These are phyloP conservation scores for Galeopterus variegatus DNA, from an alignment of 2,113 vertebrate species.

Conservation along the genomic window DNA sequence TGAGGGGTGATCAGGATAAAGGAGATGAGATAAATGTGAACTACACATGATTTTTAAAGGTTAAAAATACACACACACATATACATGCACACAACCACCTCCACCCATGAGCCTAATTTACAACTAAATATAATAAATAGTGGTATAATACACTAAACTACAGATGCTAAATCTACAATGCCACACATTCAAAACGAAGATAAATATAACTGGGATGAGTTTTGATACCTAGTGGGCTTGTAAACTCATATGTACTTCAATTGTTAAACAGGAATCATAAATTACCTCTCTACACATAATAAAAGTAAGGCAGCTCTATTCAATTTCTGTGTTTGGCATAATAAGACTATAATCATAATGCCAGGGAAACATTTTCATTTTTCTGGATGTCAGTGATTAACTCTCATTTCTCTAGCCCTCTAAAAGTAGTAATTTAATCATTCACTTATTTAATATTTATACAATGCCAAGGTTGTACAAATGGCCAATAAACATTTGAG, in stretches of 20 bases:
- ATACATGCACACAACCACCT: background rate
- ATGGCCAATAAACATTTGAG: slow-evolving; percentile 42
- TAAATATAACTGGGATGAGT: background rate
- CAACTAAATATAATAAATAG: background rate
- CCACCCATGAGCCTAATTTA: background rate
- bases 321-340: slow-evolving; percentile 47
- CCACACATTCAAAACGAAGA: background rate
- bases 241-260: background rate
- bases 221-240: background rate
- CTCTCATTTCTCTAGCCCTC: slow-evolving; percentile 44
- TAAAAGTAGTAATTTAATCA: slow-evolving; percentile 67
- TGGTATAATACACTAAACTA: background rate
- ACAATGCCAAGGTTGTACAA: slow-evolving; percentile 34
- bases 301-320: slow-evolving; percentile 59
- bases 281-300: slow-evolving; percentile 56
- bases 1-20: background rate
- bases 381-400: slow-evolving; percentile 60
- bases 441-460: slow-evolving; percentile 70
- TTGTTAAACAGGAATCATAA: slow-evolving; percentile 40
- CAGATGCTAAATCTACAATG: background rate
- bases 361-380: slow-evolving; percentile 70
- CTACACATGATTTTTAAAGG: background rate
- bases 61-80: background rate
- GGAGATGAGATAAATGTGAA: background rate
- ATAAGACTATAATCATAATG: slow-evolving; percentile 56